phyloP scores from a whole-genome alignment of 1,140 invertebrate genomes.

The Sipha flava region DNA sequence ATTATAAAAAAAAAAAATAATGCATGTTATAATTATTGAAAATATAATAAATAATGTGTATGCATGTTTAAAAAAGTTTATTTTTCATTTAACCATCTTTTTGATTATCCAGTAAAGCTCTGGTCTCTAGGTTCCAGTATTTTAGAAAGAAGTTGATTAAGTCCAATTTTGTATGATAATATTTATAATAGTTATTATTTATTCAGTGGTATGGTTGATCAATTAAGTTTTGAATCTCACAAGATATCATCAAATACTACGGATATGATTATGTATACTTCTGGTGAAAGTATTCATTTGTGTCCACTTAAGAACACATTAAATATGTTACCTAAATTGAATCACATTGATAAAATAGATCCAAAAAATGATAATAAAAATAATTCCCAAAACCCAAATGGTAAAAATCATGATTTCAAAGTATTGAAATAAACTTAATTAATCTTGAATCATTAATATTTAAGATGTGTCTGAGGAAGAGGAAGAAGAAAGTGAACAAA shows the following conservation, averaged over 20 bases:
- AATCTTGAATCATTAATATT: neutral
- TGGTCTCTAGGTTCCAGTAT: too few species aligned
- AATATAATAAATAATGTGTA: too few species aligned
- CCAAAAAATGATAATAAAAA: neutral
- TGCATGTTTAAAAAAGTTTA: too few species aligned
- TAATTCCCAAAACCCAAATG: neutral
- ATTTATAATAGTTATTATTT: too few species aligned
- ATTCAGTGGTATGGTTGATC: constrained; percentile 10
- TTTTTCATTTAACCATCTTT: too few species aligned
- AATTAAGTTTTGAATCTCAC: constrained; percentile 17
- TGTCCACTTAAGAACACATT: constrained; percentile 14
- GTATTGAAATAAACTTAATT: neutral
- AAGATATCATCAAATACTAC: neutral
- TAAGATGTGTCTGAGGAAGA: constrained; percentile 9
- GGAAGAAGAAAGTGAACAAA: constrained; percentile 22
- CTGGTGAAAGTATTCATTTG: constrained; percentile 10
- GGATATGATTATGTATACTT: constrained; percentile 18
- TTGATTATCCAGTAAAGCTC: too few species aligned
- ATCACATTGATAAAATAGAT: constrained; percentile 9
- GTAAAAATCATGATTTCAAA: neutral
- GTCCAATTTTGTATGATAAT: too few species aligned
- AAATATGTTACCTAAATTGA: constrained; percentile 19
- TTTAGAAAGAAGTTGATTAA: too few species aligned
- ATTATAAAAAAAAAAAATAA: too few species aligned
- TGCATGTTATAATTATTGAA: too few species aligned